These are phyloP conservation scores for Apus apus DNA, from an alignment of 2,113 vertebrate genomes.

Conservation along the genomic window DNA sequence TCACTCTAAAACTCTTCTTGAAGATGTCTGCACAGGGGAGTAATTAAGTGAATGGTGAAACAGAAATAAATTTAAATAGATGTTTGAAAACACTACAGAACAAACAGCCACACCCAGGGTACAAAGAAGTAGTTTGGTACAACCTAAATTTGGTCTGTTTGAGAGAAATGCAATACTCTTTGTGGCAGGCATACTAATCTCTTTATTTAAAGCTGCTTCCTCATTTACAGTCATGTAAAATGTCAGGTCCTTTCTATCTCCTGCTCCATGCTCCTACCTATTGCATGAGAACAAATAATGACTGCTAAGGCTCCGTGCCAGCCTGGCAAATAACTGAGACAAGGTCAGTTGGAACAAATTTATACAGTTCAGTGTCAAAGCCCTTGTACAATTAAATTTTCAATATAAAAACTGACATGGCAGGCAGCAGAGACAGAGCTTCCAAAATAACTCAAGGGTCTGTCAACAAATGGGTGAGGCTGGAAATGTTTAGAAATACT, in stretches of 20 bases:
- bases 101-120: conserved; percentile 12
- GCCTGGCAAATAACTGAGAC: conserved; percentile 67
- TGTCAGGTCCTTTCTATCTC: conserved; percentile 19
- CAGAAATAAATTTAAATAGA: conserved; percentile 52
- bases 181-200: conserved; percentile 38
- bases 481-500: conserved; percentile 68
- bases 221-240: conserved; percentile 53
- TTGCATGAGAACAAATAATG: conserved; percentile 58
- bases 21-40: conserved; percentile 11
- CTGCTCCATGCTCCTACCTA: conserved; percentile 6
- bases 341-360: conserved; percentile 75
- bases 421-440: conserved; percentile 38
- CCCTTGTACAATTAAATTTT: conserved; percentile 62
- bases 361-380: conserved; percentile 58
- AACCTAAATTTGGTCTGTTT: conserved; percentile 33
- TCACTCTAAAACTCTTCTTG: background rate
- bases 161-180: conserved; percentile 35
- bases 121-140: conserved; percentile 34
- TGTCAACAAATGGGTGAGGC: conserved; percentile 67
- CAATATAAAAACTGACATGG: conserved; percentile 34
- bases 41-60: conserved; percentile 35
- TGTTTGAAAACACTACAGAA: conserved; percentile 50
- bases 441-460: conserved; percentile 67
- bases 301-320: conserved; percentile 25
- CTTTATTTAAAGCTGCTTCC: conserved; percentile 60